Conservation (phyloP, 2,113 vertebrate species). For the Abramis brama region DNA sequence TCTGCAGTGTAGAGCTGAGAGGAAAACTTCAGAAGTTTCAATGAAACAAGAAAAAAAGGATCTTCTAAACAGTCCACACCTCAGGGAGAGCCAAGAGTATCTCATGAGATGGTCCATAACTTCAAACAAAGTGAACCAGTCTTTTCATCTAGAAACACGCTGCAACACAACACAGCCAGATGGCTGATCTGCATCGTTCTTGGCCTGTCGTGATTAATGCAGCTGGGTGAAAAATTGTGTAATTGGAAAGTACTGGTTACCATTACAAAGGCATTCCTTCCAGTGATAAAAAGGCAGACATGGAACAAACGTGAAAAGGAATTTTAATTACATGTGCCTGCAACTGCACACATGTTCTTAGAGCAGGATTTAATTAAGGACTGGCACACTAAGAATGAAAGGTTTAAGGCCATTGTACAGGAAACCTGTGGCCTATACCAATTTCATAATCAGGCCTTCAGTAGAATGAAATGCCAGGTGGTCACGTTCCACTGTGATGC, state of each 20-base stretch:
- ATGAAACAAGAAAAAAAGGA: slow-evolving; percentile 19
- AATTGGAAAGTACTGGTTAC: slow-evolving; percentile 47
- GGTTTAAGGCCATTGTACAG: slow-evolving; percentile 49
- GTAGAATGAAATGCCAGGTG: slow-evolving; percentile 43
- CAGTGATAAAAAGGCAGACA: slow-evolving; percentile 56
- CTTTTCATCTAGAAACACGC: slow-evolving; percentile 26
- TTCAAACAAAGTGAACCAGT: slow-evolving; percentile 16
- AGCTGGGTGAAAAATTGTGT: slow-evolving; percentile 52
- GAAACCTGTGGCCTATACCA: slow-evolving; percentile 29
- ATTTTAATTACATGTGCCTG: slow-evolving; percentile 63
- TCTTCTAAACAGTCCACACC: not conserved
- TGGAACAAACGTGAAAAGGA: slow-evolving; percentile 58
- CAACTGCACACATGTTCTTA: slow-evolving; percentile 53
- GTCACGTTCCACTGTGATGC: slow-evolving; percentile 16
- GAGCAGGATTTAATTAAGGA: slow-evolving; percentile 59
- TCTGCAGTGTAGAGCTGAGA: not conserved
- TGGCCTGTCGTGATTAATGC: slow-evolving; percentile 49
- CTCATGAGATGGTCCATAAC: slow-evolving; percentile 16
- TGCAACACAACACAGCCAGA: not conserved
- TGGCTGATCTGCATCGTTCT: not conserved
- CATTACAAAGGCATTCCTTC: slow-evolving; percentile 58
- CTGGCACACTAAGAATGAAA: slow-evolving; percentile 56
- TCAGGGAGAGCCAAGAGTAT: not conserved
- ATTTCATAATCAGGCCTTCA: slow-evolving; percentile 49
- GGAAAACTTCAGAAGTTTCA: slow-evolving; percentile 35